A percentile compares a stretch with the other conserved stretches of the same genome.
These are phyloP conservation scores for Drosophila buzzatii DNA, from an alignment of 2,888 invertebrate species.

Conservation along the genomic window DNA sequence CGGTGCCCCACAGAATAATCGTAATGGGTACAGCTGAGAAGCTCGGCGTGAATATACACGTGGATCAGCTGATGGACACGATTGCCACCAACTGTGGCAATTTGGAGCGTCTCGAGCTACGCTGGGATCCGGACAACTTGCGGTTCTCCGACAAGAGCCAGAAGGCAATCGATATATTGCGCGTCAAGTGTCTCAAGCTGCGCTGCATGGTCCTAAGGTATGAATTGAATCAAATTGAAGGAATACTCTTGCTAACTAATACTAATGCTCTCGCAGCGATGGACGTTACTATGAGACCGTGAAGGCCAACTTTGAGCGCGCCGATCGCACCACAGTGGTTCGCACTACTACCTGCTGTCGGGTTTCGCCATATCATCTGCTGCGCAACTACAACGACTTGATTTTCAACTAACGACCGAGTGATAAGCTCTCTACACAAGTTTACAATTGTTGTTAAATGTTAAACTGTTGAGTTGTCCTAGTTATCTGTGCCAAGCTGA, in stretches of 20 bases:
- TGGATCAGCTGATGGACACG: slow-evolving; percentile 98
- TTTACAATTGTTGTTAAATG: slow-evolving; percentile 19
- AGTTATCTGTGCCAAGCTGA: slow-evolving; percentile 3
- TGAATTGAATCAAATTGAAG: slow-evolving; percentile 42
- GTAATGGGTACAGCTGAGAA: slow-evolving; percentile 99
- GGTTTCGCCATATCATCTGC: slow-evolving; percentile 96
- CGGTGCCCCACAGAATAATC: slow-evolving; percentile 89
- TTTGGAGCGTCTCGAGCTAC: slow-evolving; percentile 95
- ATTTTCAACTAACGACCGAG: slow-evolving; percentile 92
- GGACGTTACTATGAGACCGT: slow-evolving; percentile 99
- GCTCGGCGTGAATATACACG: slow-evolving; percentile 97
- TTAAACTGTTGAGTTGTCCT: slow-evolving; percentile 23
- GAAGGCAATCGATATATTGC: slow-evolving; percentile 98
- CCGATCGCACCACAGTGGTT: slow-evolving; percentile 98
- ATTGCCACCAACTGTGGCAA: slow-evolving; percentile 96
- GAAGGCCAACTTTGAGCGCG: slow-evolving; percentile 99
- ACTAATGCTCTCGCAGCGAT: slow-evolving; percentile 88
- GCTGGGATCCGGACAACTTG: slow-evolving; percentile 99
- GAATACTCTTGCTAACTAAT: neutral
- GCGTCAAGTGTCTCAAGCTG: slow-evolving; percentile 97
- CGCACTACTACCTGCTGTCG: slow-evolving; percentile 98
- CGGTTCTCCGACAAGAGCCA: slow-evolving; percentile 99
- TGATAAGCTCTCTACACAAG: neutral
- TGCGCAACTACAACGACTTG: slow-evolving; percentile 96
- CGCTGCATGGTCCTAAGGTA: slow-evolving; percentile 96